Base-by-base conservation (phyloP, 2,797 vertebrate species). In the Remorina albescens region DNA sequence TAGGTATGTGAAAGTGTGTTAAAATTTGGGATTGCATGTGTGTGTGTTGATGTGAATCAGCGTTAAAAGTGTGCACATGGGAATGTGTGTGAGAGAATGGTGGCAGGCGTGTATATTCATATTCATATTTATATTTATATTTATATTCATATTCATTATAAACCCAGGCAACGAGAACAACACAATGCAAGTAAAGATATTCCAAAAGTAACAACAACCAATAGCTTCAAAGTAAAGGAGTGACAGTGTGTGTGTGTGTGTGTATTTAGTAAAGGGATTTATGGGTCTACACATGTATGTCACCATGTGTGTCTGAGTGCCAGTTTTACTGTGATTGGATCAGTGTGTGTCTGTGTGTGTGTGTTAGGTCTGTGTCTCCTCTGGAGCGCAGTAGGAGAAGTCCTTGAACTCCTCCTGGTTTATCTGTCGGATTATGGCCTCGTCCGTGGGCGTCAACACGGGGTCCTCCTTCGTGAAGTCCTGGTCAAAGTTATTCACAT, bases 401-500 rank as follows among this genome's bases (percentile, higher is more conserved):
- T 97, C 97, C 92, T 98, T 99, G 93, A 99, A 99, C 94, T 99
- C 98, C 85, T 98, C 98, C 93, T 99, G 98, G 94, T 99, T 99
- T 94, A 99, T 99, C 94, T 99, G 98, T 92, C 97, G 97, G 91
- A 99, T 96, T 89, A 99, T 98, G 80, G 97, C 95, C 86, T 99
- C 98, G 39, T 99, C 97, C 67, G 98, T 98, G 51, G 97, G 96
- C 0, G 98, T 99, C 91, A 99, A 93, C 66, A 98, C 94, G 0
- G 98, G 98, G 80, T 99, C 98, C 93, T 99, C 98, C 86, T 97
- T 96, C 47, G 98, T 99, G 94, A 99, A 99, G 94, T 99, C 98
- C 95, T 99, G 97, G 94, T 99, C 98, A 82, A 99, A 99, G 94
- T 99, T 99, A 96, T 99, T 99, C 94, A 99, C 98, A 58, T 99